These are phyloP conservation scores for Spilogale gracilis DNA, from an alignment of 2,113 vertebrate genomes.

Conservation along the genomic window DNA sequence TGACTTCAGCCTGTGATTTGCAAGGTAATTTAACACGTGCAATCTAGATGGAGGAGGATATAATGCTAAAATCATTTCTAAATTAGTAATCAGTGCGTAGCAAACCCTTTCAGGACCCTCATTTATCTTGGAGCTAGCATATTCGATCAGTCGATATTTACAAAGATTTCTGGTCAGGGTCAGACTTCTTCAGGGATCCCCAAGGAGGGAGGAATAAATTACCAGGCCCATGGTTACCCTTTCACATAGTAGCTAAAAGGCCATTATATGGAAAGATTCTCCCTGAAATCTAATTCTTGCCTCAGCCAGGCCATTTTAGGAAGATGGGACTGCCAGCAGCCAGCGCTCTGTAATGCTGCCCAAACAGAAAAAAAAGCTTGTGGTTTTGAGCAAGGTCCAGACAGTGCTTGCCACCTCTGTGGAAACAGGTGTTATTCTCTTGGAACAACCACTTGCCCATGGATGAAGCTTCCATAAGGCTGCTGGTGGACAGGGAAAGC, in stretches of 20 bases:
- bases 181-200: conserved; percentile 60
- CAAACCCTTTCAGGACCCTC: conserved; percentile 54
- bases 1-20: neutral
- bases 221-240: conserved; percentile 52
- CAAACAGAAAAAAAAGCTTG: conserved; percentile 60
- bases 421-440: conserved; percentile 62
- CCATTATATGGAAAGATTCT: conserved; percentile 64
- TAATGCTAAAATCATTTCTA: conserved; percentile 27
- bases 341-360: conserved; percentile 43
- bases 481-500: neutral
- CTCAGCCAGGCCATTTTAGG: conserved; percentile 72
- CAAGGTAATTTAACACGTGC: conserved; percentile 22
- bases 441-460: neutral
- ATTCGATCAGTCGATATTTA: conserved; percentile 68
- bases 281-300: conserved; percentile 69
- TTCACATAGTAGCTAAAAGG: conserved; percentile 68
- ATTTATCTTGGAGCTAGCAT: conserved; percentile 73
- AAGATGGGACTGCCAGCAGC: conserved; percentile 28
- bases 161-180: conserved; percentile 72
- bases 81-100: conserved; percentile 63
- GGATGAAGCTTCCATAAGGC: neutral
- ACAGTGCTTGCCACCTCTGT: neutral
- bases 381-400: conserved; percentile 56
- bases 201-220: conserved; percentile 70
- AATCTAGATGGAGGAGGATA: conserved; percentile 21